phyloP scores from a whole-genome alignment of 2,113 vertebrate genomes.

The Pelecanoides urinatrix region DNA sequence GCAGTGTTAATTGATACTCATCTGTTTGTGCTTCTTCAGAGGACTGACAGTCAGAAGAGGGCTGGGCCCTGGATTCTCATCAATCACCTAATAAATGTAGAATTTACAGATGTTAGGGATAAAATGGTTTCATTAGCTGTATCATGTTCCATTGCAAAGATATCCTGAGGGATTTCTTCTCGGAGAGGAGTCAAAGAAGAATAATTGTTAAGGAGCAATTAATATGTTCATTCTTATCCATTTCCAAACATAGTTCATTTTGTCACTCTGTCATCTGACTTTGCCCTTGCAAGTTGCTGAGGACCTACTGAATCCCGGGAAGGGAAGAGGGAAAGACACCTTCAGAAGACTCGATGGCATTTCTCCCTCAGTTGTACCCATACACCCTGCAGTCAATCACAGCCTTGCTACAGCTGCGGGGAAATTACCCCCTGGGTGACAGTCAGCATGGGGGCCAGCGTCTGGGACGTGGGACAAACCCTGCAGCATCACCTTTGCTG shows the following conservation, averaged over 20 bases:
- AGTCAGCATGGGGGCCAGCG: fast-evolving
- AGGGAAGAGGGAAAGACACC: neutral
- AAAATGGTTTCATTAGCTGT: neutral
- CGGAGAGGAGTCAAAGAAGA: neutral
- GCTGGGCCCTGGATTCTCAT: neutral
- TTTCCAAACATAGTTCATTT: neutral
- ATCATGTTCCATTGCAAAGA: neutral
- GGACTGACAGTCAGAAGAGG: neutral
- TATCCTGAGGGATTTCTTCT: neutral
- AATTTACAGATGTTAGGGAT: neutral
- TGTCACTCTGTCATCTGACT: neutral
- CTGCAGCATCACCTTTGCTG: fast-evolving
- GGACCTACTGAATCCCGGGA: neutral
- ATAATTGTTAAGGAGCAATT: neutral
- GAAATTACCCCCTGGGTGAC: fast-evolving
- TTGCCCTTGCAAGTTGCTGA: neutral
- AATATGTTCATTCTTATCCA: neutral
- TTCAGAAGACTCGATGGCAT: fast-evolving
- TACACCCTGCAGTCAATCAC: fast-evolving
- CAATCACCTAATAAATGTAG: neutral
- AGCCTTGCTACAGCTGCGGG: neutral
- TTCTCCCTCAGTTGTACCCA: fast-evolving
- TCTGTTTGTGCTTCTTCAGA: neutral
- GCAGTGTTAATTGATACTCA: neutral
- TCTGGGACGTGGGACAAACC: fast-evolving